Base-by-base conservation (phyloP, 2,113 vertebrate species). In the pig (Sus scrofa) region DNA sequence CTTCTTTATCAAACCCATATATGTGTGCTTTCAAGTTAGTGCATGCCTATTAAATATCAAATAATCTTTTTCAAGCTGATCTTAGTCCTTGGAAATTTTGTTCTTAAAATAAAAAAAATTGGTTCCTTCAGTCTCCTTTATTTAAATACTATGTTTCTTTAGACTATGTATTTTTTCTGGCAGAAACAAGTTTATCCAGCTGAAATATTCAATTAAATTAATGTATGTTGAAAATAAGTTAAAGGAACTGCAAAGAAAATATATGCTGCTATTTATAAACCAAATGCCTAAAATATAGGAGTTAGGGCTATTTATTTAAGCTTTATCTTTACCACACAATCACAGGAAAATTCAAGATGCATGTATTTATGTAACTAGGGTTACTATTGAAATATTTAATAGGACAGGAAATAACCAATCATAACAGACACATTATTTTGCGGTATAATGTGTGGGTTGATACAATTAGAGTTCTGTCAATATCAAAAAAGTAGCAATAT, bases 161-260 rank as follows among this genome's bases (percentile, higher is more conserved):
- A 73, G 74, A 60, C 6, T 71, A 50, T 77, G 26, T 26, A 52
- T 52, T 58, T 90, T 90, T 63, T 92, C 16, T 26, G 13, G 14
- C n/a, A 89, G 65, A 93, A 95, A 89, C 3, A 92, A 91, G 12
- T n/a, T 82, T 70, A 82, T 97, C 15, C 34, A 79, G 62, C 50
- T 44, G 62, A 91, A 91, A 92, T 74, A 73, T 67, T 81, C 92
- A 95, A 37, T 94, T 91, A 91, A 91, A 54, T 30, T 85, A 30
- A 75, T 75, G 50, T 85, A 13, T 34, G 82, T 94, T 86, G 70
- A 96, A 96, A 97, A 63, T 39, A 16, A 85, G n/a, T 63, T 88
- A 70, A 94, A 90, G 22, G 32, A 62, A 56, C 22, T 6, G n/a
- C 54, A 75, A 91, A 96, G 52, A 96, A 94, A 81, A 89, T 67